Evolutionary conservation across 2,113 vertebrate genomes (phyloP), one percentile per base, ranked within the genome.

Genomic region (Poeciliopsis turrubarensis): DNA sequence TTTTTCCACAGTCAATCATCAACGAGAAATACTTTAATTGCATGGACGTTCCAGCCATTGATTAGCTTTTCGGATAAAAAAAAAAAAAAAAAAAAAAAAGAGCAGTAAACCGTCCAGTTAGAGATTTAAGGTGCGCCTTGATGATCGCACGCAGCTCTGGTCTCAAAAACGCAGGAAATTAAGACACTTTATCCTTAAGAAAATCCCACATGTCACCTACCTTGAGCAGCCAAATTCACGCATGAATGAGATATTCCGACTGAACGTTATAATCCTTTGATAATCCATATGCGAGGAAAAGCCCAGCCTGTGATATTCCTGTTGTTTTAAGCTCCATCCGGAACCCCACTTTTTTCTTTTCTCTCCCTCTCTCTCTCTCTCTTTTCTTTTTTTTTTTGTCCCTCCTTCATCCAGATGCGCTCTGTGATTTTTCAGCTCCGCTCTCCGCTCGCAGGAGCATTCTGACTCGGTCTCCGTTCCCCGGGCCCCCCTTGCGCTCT

Each of bases 211-310:
- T 66, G 68, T 79, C 72, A 90, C 93, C 90, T 93, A 93, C 93
- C 92, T 93, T 79, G 65, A 82, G 74, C 66, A 84, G 90, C 79
- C 82, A 60, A 89, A 86, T 84, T 86, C 76, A 87, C 79, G 87
- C 88, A 84, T 84, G 87, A 82, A 88, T 64, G 44, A 73, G 67
- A 51, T 69, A 75, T 73, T 88, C 90, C 90, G 70, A 86, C 78
- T 80, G 61, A 85, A 83, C 78, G 72, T 81, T 80, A 77, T 85
- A 90, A 87, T 88, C 87, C 84, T 84, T 84, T 80, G 71, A 75
- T 91, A 93, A 93, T 95, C 93, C 93, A 93, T 86, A 81, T 78
- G 88, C 47, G 72, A 85, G 68, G 83, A 88, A 91, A 86, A 73
- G 80, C 82, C 71, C 84, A 79, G 64, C 32, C 32, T 80, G 66